Evolutionary conservation across 1,140 invertebrate genomes (phyloP).

Genomic region (Megalonaias nervosa): DNA sequence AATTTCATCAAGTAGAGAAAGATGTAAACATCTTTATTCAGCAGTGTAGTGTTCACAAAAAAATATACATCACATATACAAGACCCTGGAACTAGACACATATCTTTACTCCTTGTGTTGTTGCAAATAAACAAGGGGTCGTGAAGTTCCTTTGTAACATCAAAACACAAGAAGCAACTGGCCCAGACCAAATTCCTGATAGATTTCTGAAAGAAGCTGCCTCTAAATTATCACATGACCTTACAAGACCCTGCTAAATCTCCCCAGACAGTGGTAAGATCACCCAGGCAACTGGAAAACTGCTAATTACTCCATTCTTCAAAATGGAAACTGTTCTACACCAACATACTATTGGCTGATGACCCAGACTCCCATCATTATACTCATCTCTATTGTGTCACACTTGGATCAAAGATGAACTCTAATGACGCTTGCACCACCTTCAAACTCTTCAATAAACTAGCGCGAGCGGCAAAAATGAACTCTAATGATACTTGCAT

Average conservation of each 20-base stretch:
- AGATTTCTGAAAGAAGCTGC: not conserved
- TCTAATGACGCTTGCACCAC: not conserved
- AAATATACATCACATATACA: not conserved
- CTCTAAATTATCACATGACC: not conserved
- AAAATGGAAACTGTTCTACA: not conserved
- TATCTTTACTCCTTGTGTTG: not conserved
- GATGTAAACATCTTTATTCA: not conserved
- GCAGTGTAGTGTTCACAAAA: not conserved
- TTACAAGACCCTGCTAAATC: not conserved
- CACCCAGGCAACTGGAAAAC: not conserved
- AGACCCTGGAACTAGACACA: not conserved
- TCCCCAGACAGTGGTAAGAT: conserved; percentile 1
- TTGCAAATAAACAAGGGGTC: not conserved
- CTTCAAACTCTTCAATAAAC: too few relatives aligned
- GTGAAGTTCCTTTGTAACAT: not conserved
- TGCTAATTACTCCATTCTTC: not conserved
- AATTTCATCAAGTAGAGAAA: conserved; percentile 3
- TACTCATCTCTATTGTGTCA: not conserved
- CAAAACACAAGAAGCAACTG: conserved; percentile 6
- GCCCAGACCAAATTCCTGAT: conserved; percentile 7
- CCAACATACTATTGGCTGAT: not conserved
- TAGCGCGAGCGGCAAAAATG: too few relatives aligned
- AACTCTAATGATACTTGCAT: too few relatives aligned
- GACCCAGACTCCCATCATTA: conserved; percentile 7
- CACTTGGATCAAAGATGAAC: not conserved